Percentiles rank a stretch among this genome's conserved stretches.
phyloP scores from a whole-genome alignment of 2,113 vertebrate species.

The Alaudala cheleensis region DNA sequence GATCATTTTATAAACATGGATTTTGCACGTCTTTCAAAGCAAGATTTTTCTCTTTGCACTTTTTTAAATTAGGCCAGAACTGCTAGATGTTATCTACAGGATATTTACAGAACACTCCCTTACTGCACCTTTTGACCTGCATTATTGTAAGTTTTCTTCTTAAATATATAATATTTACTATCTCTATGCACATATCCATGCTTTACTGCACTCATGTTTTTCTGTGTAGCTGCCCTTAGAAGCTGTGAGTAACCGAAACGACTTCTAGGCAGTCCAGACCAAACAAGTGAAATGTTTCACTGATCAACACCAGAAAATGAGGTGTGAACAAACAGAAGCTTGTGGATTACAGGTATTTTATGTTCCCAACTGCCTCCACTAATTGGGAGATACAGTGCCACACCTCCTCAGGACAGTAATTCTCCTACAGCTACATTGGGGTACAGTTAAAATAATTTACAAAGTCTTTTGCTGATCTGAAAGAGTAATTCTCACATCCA shows the following conservation, averaged over 20 bases:
- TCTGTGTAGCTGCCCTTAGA: neutral
- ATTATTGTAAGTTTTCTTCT: neutral
- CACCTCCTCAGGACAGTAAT: neutral
- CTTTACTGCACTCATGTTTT: neutral
- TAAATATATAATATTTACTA: neutral
- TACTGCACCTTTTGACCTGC: neutral
- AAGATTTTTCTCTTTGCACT: neutral
- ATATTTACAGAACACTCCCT: neutral
- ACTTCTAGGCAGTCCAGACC: neutral
- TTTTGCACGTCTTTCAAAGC: constrained; percentile 1
- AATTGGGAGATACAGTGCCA: neutral
- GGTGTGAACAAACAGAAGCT: neutral
- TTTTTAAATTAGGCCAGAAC: neutral
- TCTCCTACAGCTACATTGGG: neutral
- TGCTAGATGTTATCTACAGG: neutral
- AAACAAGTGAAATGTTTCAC: neutral
- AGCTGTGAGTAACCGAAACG: neutral
- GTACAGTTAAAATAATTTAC: neutral
- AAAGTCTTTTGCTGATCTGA: neutral
- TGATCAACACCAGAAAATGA: neutral
- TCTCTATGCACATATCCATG: neutral
- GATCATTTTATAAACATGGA: neutral
- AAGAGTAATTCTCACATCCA: neutral
- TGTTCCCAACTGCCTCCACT: neutral
- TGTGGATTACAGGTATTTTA: neutral